Conservation (phyloP, 2,797 vertebrate genomes). For the Protosalanx chinensis region DNA sequence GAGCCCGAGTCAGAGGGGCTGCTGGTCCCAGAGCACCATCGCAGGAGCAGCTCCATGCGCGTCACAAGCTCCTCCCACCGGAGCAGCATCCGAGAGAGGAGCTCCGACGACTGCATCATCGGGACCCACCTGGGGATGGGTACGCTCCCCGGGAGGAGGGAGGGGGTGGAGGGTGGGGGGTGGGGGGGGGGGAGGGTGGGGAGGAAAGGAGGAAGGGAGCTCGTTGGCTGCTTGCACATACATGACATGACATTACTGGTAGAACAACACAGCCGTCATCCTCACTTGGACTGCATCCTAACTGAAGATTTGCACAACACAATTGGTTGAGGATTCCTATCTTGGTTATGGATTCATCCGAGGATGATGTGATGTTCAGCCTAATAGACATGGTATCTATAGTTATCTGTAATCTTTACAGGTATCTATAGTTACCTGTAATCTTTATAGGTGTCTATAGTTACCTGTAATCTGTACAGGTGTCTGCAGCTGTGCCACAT, state of each 20-base stretch:
- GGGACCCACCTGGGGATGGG: conserved; percentile 81
- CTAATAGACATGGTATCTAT: not conserved
- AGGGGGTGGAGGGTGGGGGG: not conserved
- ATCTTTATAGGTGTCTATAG: not conserved
- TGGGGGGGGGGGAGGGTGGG: not conserved
- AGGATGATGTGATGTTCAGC: not conserved
- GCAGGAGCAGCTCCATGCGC: conserved; percentile 82
- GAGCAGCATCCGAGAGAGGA: conserved; percentile 72
- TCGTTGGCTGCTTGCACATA: not conserved
- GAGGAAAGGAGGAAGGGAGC: not conserved
- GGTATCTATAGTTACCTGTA: not conserved
- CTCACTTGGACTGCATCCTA: conserved; percentile 2
- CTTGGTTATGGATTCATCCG: not conserved
- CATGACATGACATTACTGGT: not conserved
- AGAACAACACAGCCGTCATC: not conserved
- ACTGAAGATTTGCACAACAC: conserved; percentile 3
- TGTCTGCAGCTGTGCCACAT: not conserved
- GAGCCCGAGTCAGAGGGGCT: conserved; percentile 64
- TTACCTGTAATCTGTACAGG: not conserved
- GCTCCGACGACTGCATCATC: conserved; percentile 78
- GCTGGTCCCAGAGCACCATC: conserved; percentile 66
- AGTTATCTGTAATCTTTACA: not conserved
- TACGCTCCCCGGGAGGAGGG: conserved; percentile 44
- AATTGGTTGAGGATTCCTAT: not conserved
- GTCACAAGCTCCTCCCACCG: conserved; percentile 76